Base-by-base conservation (phyloP, 2,797 vertebrate genomes). In the Anas flavirostris region DNA sequence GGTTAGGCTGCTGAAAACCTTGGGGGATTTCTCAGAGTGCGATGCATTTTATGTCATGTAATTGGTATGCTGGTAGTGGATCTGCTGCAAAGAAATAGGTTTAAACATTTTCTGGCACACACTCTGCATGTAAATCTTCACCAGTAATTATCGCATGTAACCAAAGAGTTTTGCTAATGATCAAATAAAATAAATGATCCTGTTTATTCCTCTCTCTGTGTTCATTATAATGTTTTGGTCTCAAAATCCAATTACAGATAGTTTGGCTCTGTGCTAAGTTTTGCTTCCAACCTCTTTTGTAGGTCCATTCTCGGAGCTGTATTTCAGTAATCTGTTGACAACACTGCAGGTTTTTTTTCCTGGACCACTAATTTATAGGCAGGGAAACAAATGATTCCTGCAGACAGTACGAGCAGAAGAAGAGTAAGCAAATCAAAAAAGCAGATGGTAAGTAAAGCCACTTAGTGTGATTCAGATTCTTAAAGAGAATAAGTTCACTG, bases 361-460 rank as follows among this genome's bases (percentile, higher is more conserved):
- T 95, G 87, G 78, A 68, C 81, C 75, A 25, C 21, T 18, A 75
- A 91, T 95, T 90, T 95, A 95, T 72, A 91, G 82, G 86, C 85
- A 77, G 35, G 89, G 85, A 94, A 94, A 94, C 50, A 88, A 97
- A 96, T 80, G 85, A 59, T 44, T 95, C 75, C 77, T 94, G 79
- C 91, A 94, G 95, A 62, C 81, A 63, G 43, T 28, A 23, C 0
- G 6, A 94, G 53, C 77, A 91, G 59, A 60, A 62, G 76, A 90
- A 86, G 52, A 80, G 93, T 83, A 95, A 90, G 87, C 92, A 95
- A 91, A 94, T 95, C 56, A 96, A 91, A 96, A 91, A 94, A 91
- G 67, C 94, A 94, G 94, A 90, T 77, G 84, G 85, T 91, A 86
- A 92, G 80, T 88, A 81, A 87, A 93, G 29, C 64, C 53, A 76